A percentile compares a stretch with the other conserved stretches of the same genome.
Evolutionary conservation across 2,113 vertebrate genomes (phyloP).

Genomic region (Podarcis muralis): DNA sequence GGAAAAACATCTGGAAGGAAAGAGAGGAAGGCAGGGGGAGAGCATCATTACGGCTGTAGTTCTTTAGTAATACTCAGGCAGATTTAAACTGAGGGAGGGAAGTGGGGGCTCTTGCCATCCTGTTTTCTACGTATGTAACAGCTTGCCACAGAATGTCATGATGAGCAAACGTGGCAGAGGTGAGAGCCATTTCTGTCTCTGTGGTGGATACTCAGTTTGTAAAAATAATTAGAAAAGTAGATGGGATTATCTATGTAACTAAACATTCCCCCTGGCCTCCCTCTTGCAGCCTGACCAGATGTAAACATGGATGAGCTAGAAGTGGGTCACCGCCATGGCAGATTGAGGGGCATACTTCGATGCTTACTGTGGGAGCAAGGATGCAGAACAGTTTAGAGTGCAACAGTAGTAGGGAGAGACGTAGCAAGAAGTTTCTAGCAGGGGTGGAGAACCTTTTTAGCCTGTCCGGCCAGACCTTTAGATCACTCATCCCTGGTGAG

Average conservation of each 20-base stretch:
- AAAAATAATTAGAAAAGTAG: not conserved
- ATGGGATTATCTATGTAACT: not conserved
- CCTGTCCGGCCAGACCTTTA: no score
- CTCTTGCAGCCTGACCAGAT: no score
- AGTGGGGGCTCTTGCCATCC: constrained; percentile 1
- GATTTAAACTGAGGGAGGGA: not conserved
- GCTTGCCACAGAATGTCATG: constrained; percentile 17
- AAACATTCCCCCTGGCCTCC: no score
- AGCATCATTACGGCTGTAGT: not conserved
- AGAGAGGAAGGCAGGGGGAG: not conserved
- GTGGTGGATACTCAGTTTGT: constrained; percentile 3
- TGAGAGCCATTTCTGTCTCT: constrained; percentile 9
- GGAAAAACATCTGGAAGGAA: constrained; percentile 22
- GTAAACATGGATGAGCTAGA: no score
- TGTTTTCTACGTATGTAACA: constrained; percentile 26
- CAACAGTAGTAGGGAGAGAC: no score
- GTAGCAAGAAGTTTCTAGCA: no score
- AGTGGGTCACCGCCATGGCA: no score
- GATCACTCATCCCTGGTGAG: no score
- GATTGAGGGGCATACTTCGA: no score
- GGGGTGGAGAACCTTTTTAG: no score
- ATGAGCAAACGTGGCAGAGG: constrained; percentile 30
- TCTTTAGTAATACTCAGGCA: constrained; percentile 23
- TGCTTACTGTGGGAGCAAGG: no score
- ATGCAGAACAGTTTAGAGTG: no score